Conservation (phyloP, 2,113 vertebrate genomes). For the Protobothrops mucrosquamatus region DNA sequence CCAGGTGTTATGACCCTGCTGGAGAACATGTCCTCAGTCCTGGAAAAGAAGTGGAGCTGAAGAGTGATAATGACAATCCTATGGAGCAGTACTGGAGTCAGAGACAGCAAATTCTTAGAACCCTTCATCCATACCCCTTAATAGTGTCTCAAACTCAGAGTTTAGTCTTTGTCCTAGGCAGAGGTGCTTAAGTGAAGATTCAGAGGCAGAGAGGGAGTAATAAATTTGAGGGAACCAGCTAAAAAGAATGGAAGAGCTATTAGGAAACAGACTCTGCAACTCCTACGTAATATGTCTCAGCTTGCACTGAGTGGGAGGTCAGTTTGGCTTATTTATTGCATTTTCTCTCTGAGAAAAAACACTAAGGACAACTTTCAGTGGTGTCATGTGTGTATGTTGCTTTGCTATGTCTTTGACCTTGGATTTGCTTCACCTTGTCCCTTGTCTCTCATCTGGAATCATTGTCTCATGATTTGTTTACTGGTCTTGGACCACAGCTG, state of each 20-base stretch:
- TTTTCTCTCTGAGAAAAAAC: neutral
- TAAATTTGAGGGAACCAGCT: neutral
- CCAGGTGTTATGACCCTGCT: neutral
- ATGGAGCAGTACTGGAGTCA: neutral
- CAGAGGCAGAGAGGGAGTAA: neutral
- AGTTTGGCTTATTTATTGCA: neutral
- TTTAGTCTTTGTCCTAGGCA: neutral
- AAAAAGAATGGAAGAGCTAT: neutral
- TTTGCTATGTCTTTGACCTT: neutral
- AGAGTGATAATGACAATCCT: neutral
- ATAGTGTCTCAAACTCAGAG: neutral
- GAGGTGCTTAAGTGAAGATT: neutral
- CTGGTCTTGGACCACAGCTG: neutral
- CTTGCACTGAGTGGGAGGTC: neutral
- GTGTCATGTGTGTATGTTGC: neutral
- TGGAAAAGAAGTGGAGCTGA: neutral
- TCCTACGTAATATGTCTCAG: neutral
- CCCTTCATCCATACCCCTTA: neutral
- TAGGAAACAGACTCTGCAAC: neutral
- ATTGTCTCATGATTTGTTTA: neutral
- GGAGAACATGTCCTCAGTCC: neutral
- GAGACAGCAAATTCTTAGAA: neutral
- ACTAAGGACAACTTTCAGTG: neutral
- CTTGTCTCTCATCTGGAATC: neutral
- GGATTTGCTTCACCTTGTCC: neutral